These are phyloP conservation scores for Ifrita kowaldi DNA, from an alignment of 2,113 vertebrate genomes.

Conservation along the genomic window DNA sequence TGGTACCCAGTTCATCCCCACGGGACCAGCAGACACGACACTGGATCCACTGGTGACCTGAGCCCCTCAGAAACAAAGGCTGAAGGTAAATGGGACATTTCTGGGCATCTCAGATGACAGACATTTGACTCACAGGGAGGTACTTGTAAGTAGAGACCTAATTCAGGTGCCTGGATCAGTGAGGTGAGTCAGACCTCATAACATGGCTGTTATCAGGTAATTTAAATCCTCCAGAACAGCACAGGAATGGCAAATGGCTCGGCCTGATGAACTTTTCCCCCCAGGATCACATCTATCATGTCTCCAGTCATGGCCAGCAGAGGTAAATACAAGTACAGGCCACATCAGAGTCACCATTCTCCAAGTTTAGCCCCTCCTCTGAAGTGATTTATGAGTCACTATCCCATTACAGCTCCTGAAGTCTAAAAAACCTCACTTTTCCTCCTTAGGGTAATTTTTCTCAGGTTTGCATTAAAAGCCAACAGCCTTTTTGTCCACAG, in stretches of 20 bases:
- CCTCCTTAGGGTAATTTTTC: background rate
- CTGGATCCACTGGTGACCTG: background rate
- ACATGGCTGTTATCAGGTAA: background rate
- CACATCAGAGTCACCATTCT: background rate
- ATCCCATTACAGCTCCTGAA: background rate
- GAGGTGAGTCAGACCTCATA: background rate
- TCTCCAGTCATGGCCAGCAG: background rate
- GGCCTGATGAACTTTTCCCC: no score
- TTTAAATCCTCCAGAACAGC: background rate
- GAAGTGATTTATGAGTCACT: background rate
- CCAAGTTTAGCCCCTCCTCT: background rate
- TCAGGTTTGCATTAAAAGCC: background rate
- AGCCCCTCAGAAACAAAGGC: background rate
- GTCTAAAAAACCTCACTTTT: background rate
- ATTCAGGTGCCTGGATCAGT: background rate
- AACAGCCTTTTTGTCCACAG: background rate
- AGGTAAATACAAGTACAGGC: background rate
- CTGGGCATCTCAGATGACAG: background rate
- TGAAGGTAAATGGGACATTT: background rate
- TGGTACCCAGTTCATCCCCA: background rate
- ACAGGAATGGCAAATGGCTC: background rate
- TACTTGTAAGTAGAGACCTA: background rate
- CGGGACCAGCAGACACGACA: background rate
- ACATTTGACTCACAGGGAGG: background rate
- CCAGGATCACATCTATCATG: fast-evolving